These are phyloP conservation scores for Sclerodermus sp. DNA, from an alignment of 2,888 invertebrate genomes.

Conservation along the genomic window DNA sequence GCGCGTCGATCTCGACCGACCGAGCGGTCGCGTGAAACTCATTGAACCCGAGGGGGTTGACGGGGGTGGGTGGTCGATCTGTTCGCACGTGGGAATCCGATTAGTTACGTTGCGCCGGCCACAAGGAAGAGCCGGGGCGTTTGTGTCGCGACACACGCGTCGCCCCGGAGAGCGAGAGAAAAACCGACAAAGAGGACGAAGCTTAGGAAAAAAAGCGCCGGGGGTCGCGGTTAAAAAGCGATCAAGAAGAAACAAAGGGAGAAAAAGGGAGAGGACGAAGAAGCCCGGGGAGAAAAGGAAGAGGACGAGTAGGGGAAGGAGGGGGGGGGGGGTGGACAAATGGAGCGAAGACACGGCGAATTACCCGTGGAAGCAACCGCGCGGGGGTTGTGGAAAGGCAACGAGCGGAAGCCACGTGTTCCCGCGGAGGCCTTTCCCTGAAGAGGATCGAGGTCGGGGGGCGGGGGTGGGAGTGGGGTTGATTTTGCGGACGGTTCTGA, in stretches of 20 bases:
- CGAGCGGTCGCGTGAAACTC: conserved; percentile 37
- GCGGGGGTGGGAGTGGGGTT: too few species aligned
- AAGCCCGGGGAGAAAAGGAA: not conserved
- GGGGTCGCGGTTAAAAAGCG: too few species aligned
- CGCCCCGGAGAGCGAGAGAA: too few species aligned
- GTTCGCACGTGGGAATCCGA: conserved; percentile 43
- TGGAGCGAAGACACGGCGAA: not conserved
- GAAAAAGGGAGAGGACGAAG: not conserved
- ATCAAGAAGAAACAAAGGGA: not conserved
- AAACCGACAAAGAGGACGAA: too few species aligned
- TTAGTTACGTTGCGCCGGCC: conserved; percentile 45
- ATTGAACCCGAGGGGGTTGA: conserved; percentile 37
- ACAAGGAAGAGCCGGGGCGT: conserved; percentile 23
- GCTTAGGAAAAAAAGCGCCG: too few species aligned
- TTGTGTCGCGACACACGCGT: too few species aligned
- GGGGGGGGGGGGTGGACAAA: not conserved
- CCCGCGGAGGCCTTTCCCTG: too few species aligned
- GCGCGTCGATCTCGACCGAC: conserved; percentile 17
- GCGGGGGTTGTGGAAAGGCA: not conserved
- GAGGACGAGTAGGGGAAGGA: not conserved
- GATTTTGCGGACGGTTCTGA: too few species aligned
- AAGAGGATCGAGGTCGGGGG: too few species aligned
- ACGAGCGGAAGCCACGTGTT: too few species aligned
- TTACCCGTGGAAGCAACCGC: not conserved
- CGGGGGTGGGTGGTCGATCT: too few species aligned